Evolutionary conservation across 2,888 invertebrate species (phyloP), one percentile per base, ranked within the genome.

Genomic region (Odontothrips loti): DNA sequence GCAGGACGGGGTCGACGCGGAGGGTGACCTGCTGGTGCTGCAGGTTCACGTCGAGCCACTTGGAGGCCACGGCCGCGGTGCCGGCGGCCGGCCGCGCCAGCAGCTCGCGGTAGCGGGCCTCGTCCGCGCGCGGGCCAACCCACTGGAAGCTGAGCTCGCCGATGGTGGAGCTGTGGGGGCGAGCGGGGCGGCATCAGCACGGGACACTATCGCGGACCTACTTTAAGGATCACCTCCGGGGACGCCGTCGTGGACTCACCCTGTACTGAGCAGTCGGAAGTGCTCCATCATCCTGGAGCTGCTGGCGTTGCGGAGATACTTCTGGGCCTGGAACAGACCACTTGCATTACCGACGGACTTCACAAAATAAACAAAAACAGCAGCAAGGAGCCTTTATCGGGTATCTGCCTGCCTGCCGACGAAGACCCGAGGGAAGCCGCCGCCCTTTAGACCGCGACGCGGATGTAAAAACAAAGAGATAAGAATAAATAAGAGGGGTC

Each of bases 221-320:
- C 12, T 48, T 48, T 48, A 11, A 9, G 48, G 48, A 48, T 11
- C 48, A 48, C 48, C 48, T 48, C 51, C 51, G 15, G 2, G 51
- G 51, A 51, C 3, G 51, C 1, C 51, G 34, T 2, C 34, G 3
- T 43, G 3, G 34, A 43, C 34, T 75, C 23, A 75, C 68, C 68
- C 68, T 8, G 68, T 75, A 9, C 68, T 75, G 27, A 75, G 68
- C 12, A 75, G 68, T 27, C 68, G 68, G 10, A 75, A 75, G 68
- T 75, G 68, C 27, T 75, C 68, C 68, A 75, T 75, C 68, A 75
- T 75, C 68, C 68, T n/a, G 1, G 68, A 75, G 68, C 27, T 75
- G 68, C 68, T 75, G 23, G 68, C 68, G 68, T 75, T 75, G 12
- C 68, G 68, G 27, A 75, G 68, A 12, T 75, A 75, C 23, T 75